Conservation (phyloP, 2,888 invertebrate species). For the Drosophila mimetica region DNA sequence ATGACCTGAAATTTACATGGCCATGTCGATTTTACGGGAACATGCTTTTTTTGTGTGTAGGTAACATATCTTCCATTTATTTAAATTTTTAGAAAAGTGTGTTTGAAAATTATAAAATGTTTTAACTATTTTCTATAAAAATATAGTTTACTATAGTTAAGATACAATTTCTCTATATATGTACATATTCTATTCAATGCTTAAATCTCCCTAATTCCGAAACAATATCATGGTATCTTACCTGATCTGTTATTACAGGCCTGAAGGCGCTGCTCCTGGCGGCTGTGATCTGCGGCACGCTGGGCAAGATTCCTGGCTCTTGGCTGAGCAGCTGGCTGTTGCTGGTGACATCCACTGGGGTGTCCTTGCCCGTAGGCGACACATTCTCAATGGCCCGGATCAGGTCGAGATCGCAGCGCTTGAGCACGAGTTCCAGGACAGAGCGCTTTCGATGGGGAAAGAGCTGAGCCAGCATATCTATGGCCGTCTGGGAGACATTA, state of each 20-base stretch:
- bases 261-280: constrained; percentile 76
- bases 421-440: constrained; percentile 95
- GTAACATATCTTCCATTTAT: too few relatives aligned
- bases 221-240: constrained; percentile 18
- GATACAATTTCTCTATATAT: too few relatives aligned
- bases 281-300: constrained; percentile 42
- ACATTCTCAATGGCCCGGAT: constrained; percentile 86
- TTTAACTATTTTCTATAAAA: too few relatives aligned
- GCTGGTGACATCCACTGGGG: constrained; percentile 20
- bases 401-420: constrained; percentile 95
- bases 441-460: constrained; percentile 95
- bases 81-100: too few relatives aligned
- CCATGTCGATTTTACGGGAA: too few relatives aligned
- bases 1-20: too few relatives aligned
- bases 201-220: too few relatives aligned
- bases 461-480: constrained; percentile 93
- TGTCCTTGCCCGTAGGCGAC: constrained; percentile 58
- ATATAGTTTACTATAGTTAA: too few relatives aligned
- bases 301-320: constrained; percentile 15
- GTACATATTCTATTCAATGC: too few relatives aligned
- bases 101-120: too few relatives aligned
- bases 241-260: constrained; percentile 76
- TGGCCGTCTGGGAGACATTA: constrained; percentile 89
- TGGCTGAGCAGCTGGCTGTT: not conserved
- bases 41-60: too few relatives aligned